These are phyloP conservation scores for Trogon melanurus DNA, from an alignment of 2,113 vertebrate genomes.

Conservation along the genomic window DNA sequence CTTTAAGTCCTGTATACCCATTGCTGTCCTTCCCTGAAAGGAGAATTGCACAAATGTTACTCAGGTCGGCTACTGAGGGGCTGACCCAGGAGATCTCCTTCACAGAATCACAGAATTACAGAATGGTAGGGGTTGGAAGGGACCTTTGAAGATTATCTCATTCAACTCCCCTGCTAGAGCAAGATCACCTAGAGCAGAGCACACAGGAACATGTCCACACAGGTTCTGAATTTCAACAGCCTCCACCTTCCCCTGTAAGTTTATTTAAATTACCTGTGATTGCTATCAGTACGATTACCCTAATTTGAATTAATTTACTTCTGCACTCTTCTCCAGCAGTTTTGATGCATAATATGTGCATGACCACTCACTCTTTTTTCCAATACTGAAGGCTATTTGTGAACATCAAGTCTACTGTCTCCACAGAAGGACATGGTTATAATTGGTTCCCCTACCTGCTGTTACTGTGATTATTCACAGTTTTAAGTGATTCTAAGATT, in stretches of 20 bases:
- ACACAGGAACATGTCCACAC: too few relatives aligned
- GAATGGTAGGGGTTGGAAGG: too few relatives aligned
- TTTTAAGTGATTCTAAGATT: background rate
- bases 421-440: background rate
- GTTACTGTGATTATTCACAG: background rate
- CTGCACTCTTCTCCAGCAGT: background rate
- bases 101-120: too few relatives aligned
- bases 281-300: background rate
- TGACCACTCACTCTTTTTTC: background rate
- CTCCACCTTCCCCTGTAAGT: background rate
- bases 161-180: too few relatives aligned
- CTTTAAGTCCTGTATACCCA: background rate
- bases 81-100: background rate
- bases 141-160: too few relatives aligned
- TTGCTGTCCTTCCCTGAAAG: background rate
- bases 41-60: background rate
- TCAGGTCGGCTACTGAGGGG: background rate
- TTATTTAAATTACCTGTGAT: background rate
- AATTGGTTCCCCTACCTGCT: background rate
- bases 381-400: background rate
- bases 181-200: too few relatives aligned
- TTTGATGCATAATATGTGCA: background rate
- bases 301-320: background rate
- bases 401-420: background rate
- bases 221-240: too few relatives aligned